A percentile compares a stretch with the other conserved stretches of the same genome.
phyloP scores from a whole-genome alignment of 2,113 vertebrate species.

The Coryphaenoides rupestris region DNA sequence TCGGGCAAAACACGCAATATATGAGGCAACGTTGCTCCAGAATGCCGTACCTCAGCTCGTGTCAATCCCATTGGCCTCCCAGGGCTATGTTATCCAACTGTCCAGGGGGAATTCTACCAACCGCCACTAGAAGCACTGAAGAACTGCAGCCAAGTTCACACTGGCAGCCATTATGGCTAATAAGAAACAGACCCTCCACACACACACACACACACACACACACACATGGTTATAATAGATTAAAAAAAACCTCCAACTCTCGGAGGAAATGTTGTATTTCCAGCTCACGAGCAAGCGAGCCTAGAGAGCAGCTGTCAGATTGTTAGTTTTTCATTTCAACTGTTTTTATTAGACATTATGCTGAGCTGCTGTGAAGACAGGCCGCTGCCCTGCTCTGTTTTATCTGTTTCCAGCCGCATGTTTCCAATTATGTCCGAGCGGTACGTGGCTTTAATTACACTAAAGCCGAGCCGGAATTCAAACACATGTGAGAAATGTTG shows the following conservation, averaged over 20 bases:
- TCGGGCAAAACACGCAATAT: too few relatives aligned
- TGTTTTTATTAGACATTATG: conserved; percentile 53
- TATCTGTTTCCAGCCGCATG: conserved; percentile 36
- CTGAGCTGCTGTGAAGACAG: conserved; percentile 20
- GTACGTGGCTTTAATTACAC: neutral
- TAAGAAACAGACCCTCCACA: conserved; percentile 53
- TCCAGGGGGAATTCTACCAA: conserved; percentile 17
- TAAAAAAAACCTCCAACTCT: conserved; percentile 45
- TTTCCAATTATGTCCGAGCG: conserved; percentile 20
- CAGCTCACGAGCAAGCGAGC: conserved; percentile 34
- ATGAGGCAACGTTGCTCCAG: too few relatives aligned
- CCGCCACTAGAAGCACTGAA: conserved; percentile 40
- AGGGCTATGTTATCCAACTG: neutral
- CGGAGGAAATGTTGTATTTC: conserved; percentile 64
- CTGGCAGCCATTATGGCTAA: conserved; percentile 60
- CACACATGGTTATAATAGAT: conserved; percentile 64
- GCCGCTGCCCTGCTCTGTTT: conserved; percentile 28
- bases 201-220: too few relatives aligned
- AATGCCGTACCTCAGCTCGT: conserved; percentile 37
- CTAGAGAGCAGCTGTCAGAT: conserved; percentile 59
- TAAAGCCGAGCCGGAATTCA: too few relatives aligned
- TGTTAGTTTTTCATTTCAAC: conserved; percentile 60
- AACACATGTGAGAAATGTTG: too few relatives aligned
- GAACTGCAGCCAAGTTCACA: conserved; percentile 41
- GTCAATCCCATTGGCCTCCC: conserved; percentile 30